phyloP scores from a whole-genome alignment of 2,888 invertebrate species.

The Oscheius onirici region DNA sequence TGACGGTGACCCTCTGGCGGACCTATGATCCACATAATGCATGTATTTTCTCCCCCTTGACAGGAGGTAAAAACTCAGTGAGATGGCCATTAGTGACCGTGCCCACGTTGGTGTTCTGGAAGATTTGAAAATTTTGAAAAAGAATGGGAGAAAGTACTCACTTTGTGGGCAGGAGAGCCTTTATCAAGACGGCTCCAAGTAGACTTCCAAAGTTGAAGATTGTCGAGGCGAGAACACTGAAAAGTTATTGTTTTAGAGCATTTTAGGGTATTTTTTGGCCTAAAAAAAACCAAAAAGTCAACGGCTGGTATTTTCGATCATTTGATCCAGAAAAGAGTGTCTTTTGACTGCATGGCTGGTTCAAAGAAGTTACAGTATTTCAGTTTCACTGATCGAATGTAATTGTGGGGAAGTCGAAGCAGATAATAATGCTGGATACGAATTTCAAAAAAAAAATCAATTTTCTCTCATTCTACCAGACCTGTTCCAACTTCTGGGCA shows the following conservation, averaged over 20 bases:
- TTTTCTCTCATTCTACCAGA: too few relatives aligned
- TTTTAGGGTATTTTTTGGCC: too few relatives aligned
- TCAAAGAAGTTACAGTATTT: too few relatives aligned
- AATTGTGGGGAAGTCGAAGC: too few relatives aligned
- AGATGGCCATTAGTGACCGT: slow-evolving; percentile 80
- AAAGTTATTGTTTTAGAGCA: slow-evolving; percentile 9
- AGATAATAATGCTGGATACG: too few relatives aligned
- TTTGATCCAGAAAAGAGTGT: too few relatives aligned
- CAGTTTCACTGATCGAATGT: too few relatives aligned
- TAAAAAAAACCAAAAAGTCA: too few relatives aligned
- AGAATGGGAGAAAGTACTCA: slow-evolving; percentile 27
- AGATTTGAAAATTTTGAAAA: not conserved
- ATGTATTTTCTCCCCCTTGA: slow-evolving; percentile 79
- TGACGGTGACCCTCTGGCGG: slow-evolving; percentile 43
- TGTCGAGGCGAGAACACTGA: slow-evolving; percentile 76
- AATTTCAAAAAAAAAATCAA: too few relatives aligned
- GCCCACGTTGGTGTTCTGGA: slow-evolving; percentile 70
- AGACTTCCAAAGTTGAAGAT: slow-evolving; percentile 90
- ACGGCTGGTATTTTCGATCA: too few relatives aligned
- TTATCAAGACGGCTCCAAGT: slow-evolving; percentile 85
- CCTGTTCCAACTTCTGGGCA: too few relatives aligned
- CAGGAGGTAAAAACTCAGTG: slow-evolving; percentile 79
- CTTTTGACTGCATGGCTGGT: too few relatives aligned
- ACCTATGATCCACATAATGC: slow-evolving; percentile 76
- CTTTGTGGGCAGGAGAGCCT: slow-evolving; percentile 82